Evolutionary conservation across 2,888 invertebrate genomes (phyloP), one percentile per base, ranked within the genome.

Genomic region (Salpingus planirostris): DNA sequence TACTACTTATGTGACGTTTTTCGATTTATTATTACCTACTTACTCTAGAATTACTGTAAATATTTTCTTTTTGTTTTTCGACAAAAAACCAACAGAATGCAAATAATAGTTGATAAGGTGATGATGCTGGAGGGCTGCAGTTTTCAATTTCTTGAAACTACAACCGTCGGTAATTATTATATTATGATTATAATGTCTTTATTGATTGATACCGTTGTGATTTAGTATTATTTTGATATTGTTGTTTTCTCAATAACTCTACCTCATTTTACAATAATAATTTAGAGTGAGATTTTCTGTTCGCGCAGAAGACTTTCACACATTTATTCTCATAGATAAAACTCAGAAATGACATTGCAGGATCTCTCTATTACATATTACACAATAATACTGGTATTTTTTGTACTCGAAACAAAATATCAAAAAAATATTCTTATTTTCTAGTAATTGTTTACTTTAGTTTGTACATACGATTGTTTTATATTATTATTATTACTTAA

Each of bases 351-450:
- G 38, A 39, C 36, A 34, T 36, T 34, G 37, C 44, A 49, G n/a
- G 55, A 54, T 54, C 54, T 55, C 56, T 49, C 40, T 40, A 15
- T n/a, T n/a, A n/a, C n/a, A n/a, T 4, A 44, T 27, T 15, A 8
- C 18, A 8, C 49, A 50, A 46, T 46, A 52, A 53, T 51, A 52
- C 53, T 45, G 52, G 54, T 54, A 55, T 53, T 50, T 49, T 57
- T 57, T 54, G 50, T 59, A 58, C 47, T 52, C 51, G 54, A 54
- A 47, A 48, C 45, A 46, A 47, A 47, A 52, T 47, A 52, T 48
- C 47, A 48, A 46, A 49, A 45, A 46, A 42, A 43, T 43, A 41
- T 40, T 30, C 36, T n/a, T n/a, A n/a, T n/a, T n/a, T n/a, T n/a
- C n/a, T n/a, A n/a, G n/a, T n/a, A n/a, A n/a, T n/a, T n/a, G n/a